A percentile compares a stretch with the other conserved stretches of the same genome.
These are phyloP conservation scores for Phoxinus dragarum DNA, from an alignment of 2,797 vertebrate species.

Conservation along the genomic window DNA sequence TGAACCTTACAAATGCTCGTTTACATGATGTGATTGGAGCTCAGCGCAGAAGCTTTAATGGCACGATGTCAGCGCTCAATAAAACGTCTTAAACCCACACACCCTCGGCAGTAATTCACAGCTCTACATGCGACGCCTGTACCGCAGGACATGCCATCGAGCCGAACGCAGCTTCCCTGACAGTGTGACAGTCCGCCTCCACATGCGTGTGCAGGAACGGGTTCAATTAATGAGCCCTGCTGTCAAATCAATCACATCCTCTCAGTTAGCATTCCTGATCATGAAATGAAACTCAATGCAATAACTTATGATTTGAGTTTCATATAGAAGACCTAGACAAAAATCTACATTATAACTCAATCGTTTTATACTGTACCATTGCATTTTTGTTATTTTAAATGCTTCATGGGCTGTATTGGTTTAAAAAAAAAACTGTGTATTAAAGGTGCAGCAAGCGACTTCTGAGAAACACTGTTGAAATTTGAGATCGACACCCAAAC, in stretches of 20 bases:
- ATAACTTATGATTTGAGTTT: background rate
- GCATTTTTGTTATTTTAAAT: background rate
- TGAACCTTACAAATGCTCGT: background rate
- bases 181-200: conserved; percentile 1
- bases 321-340: background rate
- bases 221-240: conserved; percentile 14
- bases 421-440: background rate
- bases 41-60: background rate
- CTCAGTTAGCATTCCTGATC: background rate
- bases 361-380: background rate
- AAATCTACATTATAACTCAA: background rate
- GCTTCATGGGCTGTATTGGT: background rate
- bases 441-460: background rate
- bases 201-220: background rate
- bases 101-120: background rate
- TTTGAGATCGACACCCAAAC: background rate
- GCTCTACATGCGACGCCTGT: conserved; percentile 1
- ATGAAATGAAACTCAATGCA: background rate
- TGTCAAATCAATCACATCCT: background rate
- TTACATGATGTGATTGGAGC: background rate
- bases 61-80: background rate
- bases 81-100: conserved; percentile 10
- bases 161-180: background rate
- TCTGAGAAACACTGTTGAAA: background rate
- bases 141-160: conserved; percentile 4